Evolutionary conservation across 1,140 invertebrate species (phyloP), one percentile per base, ranked within the genome.

Genomic region (Dysdera silvatica): DNA sequence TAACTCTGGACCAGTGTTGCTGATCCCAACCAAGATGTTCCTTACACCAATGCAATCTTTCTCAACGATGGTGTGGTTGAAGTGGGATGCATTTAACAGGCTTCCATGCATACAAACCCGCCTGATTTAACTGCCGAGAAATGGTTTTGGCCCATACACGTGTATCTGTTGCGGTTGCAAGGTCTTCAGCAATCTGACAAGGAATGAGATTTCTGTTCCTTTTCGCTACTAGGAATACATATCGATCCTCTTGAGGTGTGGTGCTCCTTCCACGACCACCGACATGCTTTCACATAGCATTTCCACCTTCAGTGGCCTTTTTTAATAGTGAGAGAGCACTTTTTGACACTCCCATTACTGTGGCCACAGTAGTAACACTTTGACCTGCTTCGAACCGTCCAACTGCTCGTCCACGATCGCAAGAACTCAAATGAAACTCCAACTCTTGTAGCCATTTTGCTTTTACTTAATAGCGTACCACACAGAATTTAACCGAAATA

Each of bases 401-500:
- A 49, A 49, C 24, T 12, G 6, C 47, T 49, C 20, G 24, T 49
- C 24, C 47, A 49, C 14, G 47, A 49, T 49, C 14, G 24, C n/a
- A 23, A 49, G 4, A 23, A 26, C 47, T 49, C 4, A 24, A 23
- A 23, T 49, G 47, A 26, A 26, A 28, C n/a, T n/a, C n/a, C n/a
- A n/a, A n/a, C n/a, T 49, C 47, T 49, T 12, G 47, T n/a, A 24
- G 47, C 24, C n/a, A 49, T 49, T 12, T 49, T 49, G 4, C n/a
- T 7, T n/a, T 12, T 49, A 49, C 24, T 26, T 49, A 49, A 26
- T 24, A 28, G 23, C 5, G 29, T 28, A 49, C 47, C 47, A 10
- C 24, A 4, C 24, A 5, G 47, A 49, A 49, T 49, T 49, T 49
- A 10, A 49, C 47, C 24, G 47, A 49, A 49, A 49, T 49, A 49